Percentiles rank a stretch among this genome's conserved stretches.
Conservation (phyloP, 1,140 invertebrate genomes). For the Euwallacea fornicatus region DNA sequence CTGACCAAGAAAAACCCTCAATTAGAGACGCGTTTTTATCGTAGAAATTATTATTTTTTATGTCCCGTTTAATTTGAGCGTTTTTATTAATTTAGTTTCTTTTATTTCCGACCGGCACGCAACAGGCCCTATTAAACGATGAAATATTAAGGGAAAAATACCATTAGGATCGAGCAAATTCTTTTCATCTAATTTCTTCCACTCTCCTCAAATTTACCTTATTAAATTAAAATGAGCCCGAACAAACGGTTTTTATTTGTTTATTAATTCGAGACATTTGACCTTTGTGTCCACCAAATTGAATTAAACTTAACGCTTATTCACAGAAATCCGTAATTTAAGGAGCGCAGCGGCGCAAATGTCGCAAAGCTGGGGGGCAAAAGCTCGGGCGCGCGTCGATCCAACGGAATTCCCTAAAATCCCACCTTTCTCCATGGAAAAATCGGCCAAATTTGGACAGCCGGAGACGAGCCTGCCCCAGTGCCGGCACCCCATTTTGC, state of each 20-base stretch:
- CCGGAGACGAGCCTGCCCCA: too few species aligned
- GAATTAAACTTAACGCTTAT: background rate
- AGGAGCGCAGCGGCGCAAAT: too few species aligned
- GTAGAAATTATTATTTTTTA: conserved; percentile 20
- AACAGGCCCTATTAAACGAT: conserved; percentile 20
- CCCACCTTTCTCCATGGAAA: too few species aligned
- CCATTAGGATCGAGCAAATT: conserved; percentile 24
- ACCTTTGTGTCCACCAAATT: background rate
- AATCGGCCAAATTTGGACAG: too few species aligned
- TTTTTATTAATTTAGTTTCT: conserved; percentile 26
- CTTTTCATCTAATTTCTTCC: conserved; percentile 4
- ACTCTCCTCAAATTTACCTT: conserved; percentile 6
- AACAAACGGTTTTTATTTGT: conserved; percentile 6
- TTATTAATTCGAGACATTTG: conserved; percentile 6
- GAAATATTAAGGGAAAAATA: conserved; percentile 27
- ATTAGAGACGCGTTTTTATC: conserved; percentile 11
- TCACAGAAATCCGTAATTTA: too few species aligned
- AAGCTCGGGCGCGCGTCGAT: too few species aligned
- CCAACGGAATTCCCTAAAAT: too few species aligned
- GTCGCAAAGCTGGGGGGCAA: too few species aligned
- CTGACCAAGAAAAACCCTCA: background rate
- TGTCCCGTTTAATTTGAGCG: conserved; percentile 20
- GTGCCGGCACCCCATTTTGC: too few species aligned
- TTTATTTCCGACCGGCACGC: conserved; percentile 15
- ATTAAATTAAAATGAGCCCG: background rate